phyloP scores from a whole-genome alignment of 2,113 vertebrate species.

The Anolis sagrei region DNA sequence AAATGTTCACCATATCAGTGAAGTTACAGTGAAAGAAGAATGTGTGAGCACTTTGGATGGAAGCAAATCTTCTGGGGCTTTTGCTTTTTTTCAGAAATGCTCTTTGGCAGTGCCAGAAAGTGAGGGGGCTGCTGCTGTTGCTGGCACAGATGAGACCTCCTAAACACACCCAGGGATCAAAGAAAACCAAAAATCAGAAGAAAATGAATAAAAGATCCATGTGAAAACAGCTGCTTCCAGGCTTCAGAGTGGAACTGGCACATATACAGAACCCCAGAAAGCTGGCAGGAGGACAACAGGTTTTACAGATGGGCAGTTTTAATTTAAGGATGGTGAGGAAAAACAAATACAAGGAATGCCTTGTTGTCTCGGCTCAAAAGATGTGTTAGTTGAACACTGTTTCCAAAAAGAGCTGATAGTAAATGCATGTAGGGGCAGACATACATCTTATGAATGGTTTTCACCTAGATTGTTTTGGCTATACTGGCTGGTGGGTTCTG shows the following conservation, averaged over 20 bases:
- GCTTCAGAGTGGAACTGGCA: slow-evolving; percentile 1
- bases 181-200: not conserved
- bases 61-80: slow-evolving; percentile 20
- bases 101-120: slow-evolving; percentile 27
- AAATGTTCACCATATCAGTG: slow-evolving; percentile 59
- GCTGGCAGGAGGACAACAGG: not conserved
- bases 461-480: not conserved
- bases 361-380: not conserved
- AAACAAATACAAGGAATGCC: not conserved
- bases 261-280: not conserved
- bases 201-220: slow-evolving; percentile 13
- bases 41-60: not conserved
- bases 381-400: not conserved
- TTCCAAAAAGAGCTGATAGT: not conserved
- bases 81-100: not conserved
- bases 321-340: not conserved
- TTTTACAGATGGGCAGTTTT: slow-evolving; percentile 11
- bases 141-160: slow-evolving; percentile 1
- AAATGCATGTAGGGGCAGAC: not conserved
- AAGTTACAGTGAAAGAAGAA: slow-evolving; percentile 43
- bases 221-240: slow-evolving; percentile 4
- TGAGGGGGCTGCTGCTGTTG: not conserved
- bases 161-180: slow-evolving; percentile 27
- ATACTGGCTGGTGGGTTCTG: too few relatives aligned
- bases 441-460: not conserved